Percentiles rank a stretch among this genome's conserved stretches.
phyloP scores from a whole-genome alignment of 1,140 invertebrate genomes.

The Achatina immaculata region DNA sequence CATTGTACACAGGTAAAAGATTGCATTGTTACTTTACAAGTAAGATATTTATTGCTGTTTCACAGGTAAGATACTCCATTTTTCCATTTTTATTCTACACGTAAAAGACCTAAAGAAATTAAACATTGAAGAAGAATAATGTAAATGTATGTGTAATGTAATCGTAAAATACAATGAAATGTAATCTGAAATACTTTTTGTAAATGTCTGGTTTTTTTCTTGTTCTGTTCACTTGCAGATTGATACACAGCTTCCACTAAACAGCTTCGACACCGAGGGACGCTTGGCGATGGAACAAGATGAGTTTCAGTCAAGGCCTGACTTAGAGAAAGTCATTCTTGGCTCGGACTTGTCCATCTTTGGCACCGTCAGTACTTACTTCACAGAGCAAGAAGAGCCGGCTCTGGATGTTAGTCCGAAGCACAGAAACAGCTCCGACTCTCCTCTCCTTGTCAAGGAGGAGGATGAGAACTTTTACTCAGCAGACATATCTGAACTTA shows the following conservation, averaged over 20 bases:
- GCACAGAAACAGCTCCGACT: slow-evolving; percentile 25
- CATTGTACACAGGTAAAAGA: too few relatives aligned
- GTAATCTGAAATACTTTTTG: too few relatives aligned
- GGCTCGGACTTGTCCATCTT: slow-evolving; percentile 48
- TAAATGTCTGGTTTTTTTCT: too few relatives aligned
- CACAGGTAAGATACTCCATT: too few relatives aligned
- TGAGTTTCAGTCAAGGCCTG: slow-evolving; percentile 20
- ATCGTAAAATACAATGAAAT: too few relatives aligned
- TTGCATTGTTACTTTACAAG: too few relatives aligned
- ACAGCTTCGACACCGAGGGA: slow-evolving; percentile 46
- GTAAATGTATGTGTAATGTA: too few relatives aligned
- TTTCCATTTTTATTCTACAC: too few relatives aligned
- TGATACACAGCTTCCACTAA: slow-evolving; percentile 44
- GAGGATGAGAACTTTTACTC: slow-evolving; percentile 50
- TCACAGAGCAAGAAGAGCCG: slow-evolving; percentile 41
- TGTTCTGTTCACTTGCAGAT: too few relatives aligned
- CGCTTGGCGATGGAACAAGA: slow-evolving; percentile 39
- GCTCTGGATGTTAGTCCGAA: slow-evolving; percentile 31
- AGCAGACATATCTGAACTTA: slow-evolving; percentile 45
- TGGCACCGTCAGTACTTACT: slow-evolving; percentile 44
- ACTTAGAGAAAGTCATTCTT: slow-evolving; percentile 38
- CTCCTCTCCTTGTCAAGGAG: slow-evolving; percentile 36
- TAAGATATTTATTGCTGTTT: too few relatives aligned
- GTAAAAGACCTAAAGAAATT: too few relatives aligned
- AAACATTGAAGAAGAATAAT: too few relatives aligned